A percentile compares a stretch with the other conserved stretches of the same genome.
These are phyloP conservation scores for Dyspetes luteomarginatus DNA, from an alignment of 2,888 invertebrate genomes.

Conservation along the genomic window DNA sequence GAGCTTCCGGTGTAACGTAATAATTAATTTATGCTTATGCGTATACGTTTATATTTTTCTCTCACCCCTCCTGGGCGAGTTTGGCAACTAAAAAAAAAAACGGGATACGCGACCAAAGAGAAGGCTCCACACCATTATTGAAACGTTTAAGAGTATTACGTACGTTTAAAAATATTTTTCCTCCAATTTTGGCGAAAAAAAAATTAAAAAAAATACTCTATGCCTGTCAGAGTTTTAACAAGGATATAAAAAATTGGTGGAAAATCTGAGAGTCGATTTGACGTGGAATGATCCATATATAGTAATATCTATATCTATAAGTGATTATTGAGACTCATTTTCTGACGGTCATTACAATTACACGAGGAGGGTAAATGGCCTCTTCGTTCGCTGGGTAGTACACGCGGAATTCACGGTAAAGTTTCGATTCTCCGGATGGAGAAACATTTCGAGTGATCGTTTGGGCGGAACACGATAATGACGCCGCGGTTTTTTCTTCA, in stretches of 20 bases:
- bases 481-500: constrained; percentile 53
- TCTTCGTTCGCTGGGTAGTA: constrained; percentile 24
- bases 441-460: constrained; percentile 63
- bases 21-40: constrained; percentile 28
- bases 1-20: constrained; percentile 31
- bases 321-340: constrained; percentile 25
- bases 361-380: constrained; percentile 34
- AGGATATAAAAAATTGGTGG: not conserved
- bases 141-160: not conserved
- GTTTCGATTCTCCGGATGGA: constrained; percentile 20
- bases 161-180: too few relatives aligned
- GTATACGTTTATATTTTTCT: not conserved
- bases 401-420: constrained; percentile 5
- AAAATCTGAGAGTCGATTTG: not conserved
- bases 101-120: not conserved
- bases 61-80: constrained; percentile 1
- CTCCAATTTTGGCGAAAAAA: too few relatives aligned
- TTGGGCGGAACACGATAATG: constrained; percentile 69
- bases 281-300: too few relatives aligned
- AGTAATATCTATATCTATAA: not conserved
- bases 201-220: too few relatives aligned
- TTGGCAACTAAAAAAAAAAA: constrained; percentile 11
- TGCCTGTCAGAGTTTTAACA: too few relatives aligned
- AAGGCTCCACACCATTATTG: constrained; percentile 2
- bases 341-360: constrained; percentile 8